These are phyloP conservation scores for Petrocephalus schoutedeni DNA, from an alignment of 2,797 vertebrate species.

Conservation along the genomic window DNA sequence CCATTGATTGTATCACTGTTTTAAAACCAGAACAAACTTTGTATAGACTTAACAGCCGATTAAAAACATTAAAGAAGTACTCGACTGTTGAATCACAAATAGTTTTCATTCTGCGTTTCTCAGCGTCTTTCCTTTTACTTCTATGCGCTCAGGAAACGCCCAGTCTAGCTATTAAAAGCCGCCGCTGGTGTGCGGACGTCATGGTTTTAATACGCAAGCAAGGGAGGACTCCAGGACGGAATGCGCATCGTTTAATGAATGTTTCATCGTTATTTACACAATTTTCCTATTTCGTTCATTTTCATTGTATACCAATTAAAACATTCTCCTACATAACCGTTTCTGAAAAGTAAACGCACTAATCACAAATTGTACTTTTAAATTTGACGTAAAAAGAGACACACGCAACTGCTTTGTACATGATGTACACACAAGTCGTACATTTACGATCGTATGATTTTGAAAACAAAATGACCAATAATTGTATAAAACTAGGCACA, in stretches of 20 bases:
- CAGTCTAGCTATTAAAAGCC: neutral
- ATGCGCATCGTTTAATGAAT: neutral
- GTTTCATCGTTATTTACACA: conserved; percentile 12
- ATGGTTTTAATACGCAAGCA: neutral
- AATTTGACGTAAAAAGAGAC: conserved; percentile 56
- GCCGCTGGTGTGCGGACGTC: neutral
- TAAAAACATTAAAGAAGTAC: no score
- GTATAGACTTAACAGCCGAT: no score
- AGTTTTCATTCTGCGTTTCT: no score
- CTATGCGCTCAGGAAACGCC: neutral
- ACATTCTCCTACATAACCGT: neutral
- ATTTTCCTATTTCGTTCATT: neutral
- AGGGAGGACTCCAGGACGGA: neutral
- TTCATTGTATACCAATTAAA: conserved; percentile 7
- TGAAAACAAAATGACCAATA: conserved; percentile 38
- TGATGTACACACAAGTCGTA: conserved; percentile 23
- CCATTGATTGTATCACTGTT: no score
- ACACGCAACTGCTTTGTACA: conserved; percentile 47
- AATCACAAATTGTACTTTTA: conserved; percentile 49
- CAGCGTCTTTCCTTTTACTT: no score
- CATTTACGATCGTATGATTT: conserved; percentile 43
- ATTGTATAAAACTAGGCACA: conserved; percentile 38
- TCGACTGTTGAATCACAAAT: no score
- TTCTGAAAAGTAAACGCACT: conserved; percentile 6
- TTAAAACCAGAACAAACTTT: no score